Conservation (phyloP, 2,888 invertebrate species). For the Drosophila paranaensis region DNA sequence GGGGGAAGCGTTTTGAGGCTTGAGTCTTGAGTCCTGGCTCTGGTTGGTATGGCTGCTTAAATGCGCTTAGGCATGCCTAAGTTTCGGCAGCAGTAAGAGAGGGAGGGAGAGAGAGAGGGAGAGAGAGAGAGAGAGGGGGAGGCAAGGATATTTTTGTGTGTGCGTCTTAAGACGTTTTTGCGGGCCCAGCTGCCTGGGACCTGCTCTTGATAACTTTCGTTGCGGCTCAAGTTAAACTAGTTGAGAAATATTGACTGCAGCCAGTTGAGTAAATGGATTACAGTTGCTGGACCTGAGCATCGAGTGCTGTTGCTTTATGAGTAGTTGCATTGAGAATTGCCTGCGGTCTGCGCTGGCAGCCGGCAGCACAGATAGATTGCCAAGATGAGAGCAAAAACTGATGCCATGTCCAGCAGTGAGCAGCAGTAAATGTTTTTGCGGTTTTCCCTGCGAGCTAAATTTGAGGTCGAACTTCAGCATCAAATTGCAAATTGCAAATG, state of each 20-base stretch:
- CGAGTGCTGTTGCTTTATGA: slow-evolving; percentile 7
- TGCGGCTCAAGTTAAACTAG: slow-evolving; percentile 66
- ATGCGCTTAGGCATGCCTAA: slow-evolving; percentile 50
- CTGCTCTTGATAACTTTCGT: slow-evolving; percentile 44
- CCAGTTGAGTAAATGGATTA: slow-evolving; percentile 65
- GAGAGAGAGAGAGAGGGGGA: neutral
- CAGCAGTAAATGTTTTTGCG: slow-evolving; percentile 4
- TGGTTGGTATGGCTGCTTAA: slow-evolving; percentile 42
- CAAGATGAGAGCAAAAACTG: neutral
- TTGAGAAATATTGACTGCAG: slow-evolving; percentile 59
- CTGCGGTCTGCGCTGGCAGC: slow-evolving; percentile 8
- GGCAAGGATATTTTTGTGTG: slow-evolving; percentile 4
- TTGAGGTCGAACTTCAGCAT: neutral
- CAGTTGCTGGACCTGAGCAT: slow-evolving; percentile 29
- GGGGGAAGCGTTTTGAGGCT: slow-evolving; percentile 39
- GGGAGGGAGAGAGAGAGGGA: no score
- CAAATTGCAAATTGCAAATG: slow-evolving; percentile 4
- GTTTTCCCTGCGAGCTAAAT: neutral
- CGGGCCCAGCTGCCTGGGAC: neutral
- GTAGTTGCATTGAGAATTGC: slow-evolving; percentile 33
- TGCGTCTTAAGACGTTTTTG: slow-evolving; percentile 34
- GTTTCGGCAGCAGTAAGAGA: slow-evolving; percentile 33
- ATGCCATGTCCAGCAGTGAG: neutral
- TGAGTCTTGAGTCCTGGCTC: slow-evolving; percentile 40
- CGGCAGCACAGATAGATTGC: neutral